Conservation (phyloP, 2,113 vertebrate species). For the Dinomys branickii region DNA sequence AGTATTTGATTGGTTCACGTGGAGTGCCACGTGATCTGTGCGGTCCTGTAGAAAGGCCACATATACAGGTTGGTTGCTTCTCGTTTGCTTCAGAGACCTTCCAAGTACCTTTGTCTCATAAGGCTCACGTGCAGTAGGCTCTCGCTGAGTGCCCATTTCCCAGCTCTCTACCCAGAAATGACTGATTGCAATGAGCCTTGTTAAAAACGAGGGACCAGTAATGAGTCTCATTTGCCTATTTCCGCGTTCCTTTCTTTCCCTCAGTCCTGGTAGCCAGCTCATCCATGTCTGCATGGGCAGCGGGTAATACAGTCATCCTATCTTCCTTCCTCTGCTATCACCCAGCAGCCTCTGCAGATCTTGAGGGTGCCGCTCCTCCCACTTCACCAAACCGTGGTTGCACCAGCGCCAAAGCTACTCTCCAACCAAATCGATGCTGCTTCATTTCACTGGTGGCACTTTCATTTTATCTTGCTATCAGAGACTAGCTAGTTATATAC, state of each 20-base stretch:
- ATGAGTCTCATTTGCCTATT: no score
- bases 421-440: accelerated
- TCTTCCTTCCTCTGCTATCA: not conserved
- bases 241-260: not conserved
- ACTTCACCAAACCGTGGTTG: not conserved
- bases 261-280: not conserved
- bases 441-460: no score
- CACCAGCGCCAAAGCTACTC: not conserved
- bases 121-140: accelerated
- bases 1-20: not conserved
- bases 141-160: not conserved
- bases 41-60: not conserved
- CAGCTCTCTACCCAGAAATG: not conserved
- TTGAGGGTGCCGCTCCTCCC: not conserved
- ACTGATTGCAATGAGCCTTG: not conserved
- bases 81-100: not conserved
- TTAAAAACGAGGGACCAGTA: not conserved
- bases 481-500: not conserved
- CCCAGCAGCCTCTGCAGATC: no score
- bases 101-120: not conserved
- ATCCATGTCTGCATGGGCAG: no score
- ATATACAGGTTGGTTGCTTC: no score
- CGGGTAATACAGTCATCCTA: not conserved
- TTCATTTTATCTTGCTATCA: not conserved
- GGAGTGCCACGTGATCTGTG: not conserved